Evolutionary conservation across 2,113 vertebrate species (phyloP).

Genomic region (Pangasianodon hypophthalmus): DNA sequence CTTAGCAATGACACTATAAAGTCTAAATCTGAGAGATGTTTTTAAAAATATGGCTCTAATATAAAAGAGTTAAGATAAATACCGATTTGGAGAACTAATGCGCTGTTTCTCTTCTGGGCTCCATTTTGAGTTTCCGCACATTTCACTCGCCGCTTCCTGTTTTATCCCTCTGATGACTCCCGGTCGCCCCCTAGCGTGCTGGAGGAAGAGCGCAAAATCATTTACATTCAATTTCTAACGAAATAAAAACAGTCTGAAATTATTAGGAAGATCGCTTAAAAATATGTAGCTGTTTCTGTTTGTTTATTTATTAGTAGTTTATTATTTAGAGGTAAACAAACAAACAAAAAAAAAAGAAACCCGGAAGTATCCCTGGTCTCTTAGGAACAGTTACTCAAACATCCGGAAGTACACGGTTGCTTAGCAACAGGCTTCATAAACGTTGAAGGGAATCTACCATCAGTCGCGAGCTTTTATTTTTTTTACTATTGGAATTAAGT

Average conservation of each 20-base stretch:
- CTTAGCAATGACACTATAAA: no score
- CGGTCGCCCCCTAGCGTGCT: not conserved
- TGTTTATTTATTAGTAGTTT: not conserved
- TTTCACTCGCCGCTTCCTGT: not conserved
- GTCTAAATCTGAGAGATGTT: not conserved
- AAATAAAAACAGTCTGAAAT: not conserved
- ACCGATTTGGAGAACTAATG: not conserved
- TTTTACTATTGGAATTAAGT: not conserved
- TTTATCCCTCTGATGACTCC: not conserved
- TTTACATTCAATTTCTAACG: not conserved
- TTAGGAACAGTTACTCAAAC: no score
- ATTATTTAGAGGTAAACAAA: not conserved
- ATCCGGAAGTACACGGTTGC: constrained; percentile 20
- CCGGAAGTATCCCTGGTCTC: not conserved
- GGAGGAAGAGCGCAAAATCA: not conserved
- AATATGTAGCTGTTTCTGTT: not conserved
- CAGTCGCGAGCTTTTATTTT: no score
- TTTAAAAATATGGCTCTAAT: not conserved
- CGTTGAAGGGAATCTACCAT: not conserved
- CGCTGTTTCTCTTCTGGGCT: not conserved
- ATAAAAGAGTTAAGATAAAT: not conserved
- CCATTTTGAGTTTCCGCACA: not conserved
- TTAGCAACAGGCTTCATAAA: constrained; percentile 20
- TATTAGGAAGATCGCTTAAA: not conserved
- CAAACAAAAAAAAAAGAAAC: no score